Evolutionary conservation across 1,140 invertebrate species (phyloP).

Genomic region (Bradynema listronoti): DNA sequence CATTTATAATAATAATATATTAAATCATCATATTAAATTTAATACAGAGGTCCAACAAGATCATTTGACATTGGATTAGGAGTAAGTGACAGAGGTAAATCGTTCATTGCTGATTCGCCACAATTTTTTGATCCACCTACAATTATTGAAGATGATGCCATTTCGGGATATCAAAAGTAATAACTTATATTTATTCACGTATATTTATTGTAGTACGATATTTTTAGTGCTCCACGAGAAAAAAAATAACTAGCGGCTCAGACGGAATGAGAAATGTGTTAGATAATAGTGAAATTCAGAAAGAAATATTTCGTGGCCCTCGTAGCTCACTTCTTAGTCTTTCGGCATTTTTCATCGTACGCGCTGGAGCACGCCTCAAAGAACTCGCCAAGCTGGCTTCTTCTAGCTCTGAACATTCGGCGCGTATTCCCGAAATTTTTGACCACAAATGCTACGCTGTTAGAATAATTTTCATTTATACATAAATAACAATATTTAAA

Average conservation of each 20-base stretch:
- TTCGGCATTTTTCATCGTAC: constrained; percentile 70
- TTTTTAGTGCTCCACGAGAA: too few species aligned
- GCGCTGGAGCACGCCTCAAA: constrained; percentile 78
- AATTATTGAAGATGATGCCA: constrained; percentile 49
- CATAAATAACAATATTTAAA: not conserved
- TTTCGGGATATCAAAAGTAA: constrained; percentile 6
- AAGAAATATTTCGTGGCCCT: constrained; percentile 81
- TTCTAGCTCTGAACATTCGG: constrained; percentile 9
- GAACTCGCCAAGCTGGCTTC: constrained; percentile 65
- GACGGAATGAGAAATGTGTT: too few species aligned
- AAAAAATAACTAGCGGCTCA: too few species aligned
- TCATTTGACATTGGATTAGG: constrained; percentile 59
- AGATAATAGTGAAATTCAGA: constrained; percentile 64
- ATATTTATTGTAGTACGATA: too few species aligned
- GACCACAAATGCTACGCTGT: constrained; percentile 91
- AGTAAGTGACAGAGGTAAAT: constrained; percentile 58
- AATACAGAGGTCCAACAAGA: constrained; percentile 59
- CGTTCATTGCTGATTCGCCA: constrained; percentile 52
- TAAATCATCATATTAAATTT: not conserved
- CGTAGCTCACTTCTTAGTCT: constrained; percentile 70
- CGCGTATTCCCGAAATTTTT: constrained; percentile 76
- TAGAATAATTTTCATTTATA: constrained; percentile 54
- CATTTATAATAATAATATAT: not conserved
- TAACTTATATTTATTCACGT: not conserved
- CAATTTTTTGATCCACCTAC: constrained; percentile 58